Evolutionary conservation across 2,888 invertebrate genomes (phyloP).

Genomic region (Eupithecia inturbata): DNA sequence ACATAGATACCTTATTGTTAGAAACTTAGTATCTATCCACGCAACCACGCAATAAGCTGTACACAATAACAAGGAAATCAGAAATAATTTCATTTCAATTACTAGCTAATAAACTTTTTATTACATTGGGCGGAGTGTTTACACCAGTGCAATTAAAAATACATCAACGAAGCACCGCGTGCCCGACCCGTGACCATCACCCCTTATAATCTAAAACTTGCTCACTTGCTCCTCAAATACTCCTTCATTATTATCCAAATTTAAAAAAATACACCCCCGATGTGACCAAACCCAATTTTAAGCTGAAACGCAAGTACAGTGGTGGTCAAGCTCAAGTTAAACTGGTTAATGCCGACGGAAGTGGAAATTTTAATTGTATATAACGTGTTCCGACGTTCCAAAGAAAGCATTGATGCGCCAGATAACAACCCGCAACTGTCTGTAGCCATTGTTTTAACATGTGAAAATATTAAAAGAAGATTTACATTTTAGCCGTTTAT

Average conservation of each 20-base stretch:
- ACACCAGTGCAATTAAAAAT: slow-evolving; percentile 70
- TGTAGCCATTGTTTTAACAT: slow-evolving; percentile 80
- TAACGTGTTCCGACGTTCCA: slow-evolving; percentile 66
- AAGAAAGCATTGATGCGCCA: slow-evolving; percentile 75
- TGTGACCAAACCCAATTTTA: background rate
- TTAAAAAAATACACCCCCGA: slow-evolving; percentile 45
- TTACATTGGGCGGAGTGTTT: slow-evolving; percentile 66
- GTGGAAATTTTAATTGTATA: slow-evolving; percentile 74
- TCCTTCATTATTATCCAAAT: slow-evolving; percentile 41
- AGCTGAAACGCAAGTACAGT: slow-evolving; percentile 30
- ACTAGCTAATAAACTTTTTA: slow-evolving; percentile 17
- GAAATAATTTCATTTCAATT: slow-evolving; percentile 26
- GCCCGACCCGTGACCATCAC: slow-evolving; percentile 75
- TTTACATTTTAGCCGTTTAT: slow-evolving; percentile 69
- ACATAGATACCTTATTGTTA: background rate
- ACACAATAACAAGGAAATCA: slow-evolving; percentile 21
- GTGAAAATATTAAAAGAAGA: slow-evolving; percentile 72
- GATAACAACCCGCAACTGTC: slow-evolving; percentile 76
- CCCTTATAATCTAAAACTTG: slow-evolving; percentile 67
- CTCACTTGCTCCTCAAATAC: slow-evolving; percentile 61
- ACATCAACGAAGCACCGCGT: slow-evolving; percentile 65
- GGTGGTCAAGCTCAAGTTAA: slow-evolving; percentile 43
- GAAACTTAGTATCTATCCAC: background rate
- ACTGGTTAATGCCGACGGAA: slow-evolving; percentile 59
- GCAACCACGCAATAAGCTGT: slow-evolving; percentile 2